Conservation (phyloP, 2,113 vertebrate genomes). For the Octodon degus region DNA sequence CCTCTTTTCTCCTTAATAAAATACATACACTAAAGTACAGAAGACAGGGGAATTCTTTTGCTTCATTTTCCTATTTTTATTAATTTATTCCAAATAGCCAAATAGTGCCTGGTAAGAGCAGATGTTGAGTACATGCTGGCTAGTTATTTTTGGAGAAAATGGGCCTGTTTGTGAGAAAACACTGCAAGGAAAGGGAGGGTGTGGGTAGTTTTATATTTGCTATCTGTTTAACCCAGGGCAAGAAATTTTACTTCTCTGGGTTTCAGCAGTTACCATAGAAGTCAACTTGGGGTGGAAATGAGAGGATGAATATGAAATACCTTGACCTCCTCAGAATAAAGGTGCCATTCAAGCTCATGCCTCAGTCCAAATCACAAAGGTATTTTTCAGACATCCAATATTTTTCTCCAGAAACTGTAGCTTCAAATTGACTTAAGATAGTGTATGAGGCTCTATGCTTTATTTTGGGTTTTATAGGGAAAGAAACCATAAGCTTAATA, state of each 20-base stretch:
- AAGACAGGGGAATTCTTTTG: not conserved
- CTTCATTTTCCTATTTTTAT: not conserved
- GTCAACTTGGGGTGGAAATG: not conserved
- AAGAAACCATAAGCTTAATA: not conserved
- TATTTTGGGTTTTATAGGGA: not conserved
- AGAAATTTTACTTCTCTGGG: not conserved
- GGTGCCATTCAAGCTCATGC: not conserved
- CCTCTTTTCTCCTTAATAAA: not conserved
- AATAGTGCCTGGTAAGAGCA: not conserved
- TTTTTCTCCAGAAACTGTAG: conserved; percentile 56
- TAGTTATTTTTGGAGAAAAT: conserved; percentile 16
- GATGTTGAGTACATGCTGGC: not conserved
- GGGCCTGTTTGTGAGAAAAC: not conserved
- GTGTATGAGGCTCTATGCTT: not conserved
- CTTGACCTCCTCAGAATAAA: not conserved
- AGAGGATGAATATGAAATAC: not conserved
- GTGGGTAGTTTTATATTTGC: not conserved
- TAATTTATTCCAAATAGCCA: not conserved
- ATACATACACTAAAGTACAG: not conserved
- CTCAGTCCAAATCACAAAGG: not conserved
- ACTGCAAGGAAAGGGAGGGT: not conserved
- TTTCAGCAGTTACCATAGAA: not conserved
- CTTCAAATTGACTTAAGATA: conserved; percentile 35
- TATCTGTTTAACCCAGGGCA: not conserved
- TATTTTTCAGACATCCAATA: conserved; percentile 35